Conservation (phyloP, 2,113 vertebrate species). For the Scophthalmus maximus region DNA sequence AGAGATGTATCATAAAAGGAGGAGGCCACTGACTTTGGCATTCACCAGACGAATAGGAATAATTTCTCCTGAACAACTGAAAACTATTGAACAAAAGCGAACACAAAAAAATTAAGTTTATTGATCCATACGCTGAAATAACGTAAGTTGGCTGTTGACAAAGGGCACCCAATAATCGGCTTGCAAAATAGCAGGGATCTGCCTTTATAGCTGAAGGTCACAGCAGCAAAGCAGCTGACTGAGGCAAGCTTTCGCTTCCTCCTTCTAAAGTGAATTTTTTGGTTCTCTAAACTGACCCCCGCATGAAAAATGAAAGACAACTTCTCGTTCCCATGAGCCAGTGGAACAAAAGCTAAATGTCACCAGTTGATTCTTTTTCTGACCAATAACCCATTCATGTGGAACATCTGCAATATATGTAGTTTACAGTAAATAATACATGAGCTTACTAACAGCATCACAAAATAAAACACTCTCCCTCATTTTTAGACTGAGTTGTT, state of each 20-base stretch:
- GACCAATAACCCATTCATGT: conserved; percentile 61
- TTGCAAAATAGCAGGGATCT: conserved; percentile 59
- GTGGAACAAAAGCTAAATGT: conserved; percentile 77
- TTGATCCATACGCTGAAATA: conserved; percentile 49
- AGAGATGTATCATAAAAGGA: not conserved
- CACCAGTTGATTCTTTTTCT: conserved; percentile 61
- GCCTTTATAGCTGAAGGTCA: conserved; percentile 70
- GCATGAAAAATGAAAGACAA: conserved; percentile 65
- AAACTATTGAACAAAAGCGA: conserved; percentile 21
- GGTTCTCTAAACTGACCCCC: conserved; percentile 44
- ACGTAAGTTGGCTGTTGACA: conserved; percentile 57
- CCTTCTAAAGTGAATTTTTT: conserved; percentile 48
- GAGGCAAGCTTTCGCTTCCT: conserved; percentile 43
- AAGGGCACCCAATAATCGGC: conserved; percentile 66
- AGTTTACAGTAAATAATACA: conserved; percentile 76
- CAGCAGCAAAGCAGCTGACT: conserved; percentile 29
- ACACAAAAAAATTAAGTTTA: conserved; percentile 54
- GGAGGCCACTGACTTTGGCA: not conserved
- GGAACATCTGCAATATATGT: conserved; percentile 59
- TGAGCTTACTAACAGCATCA: conserved; percentile 53
- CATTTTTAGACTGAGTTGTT: conserved; percentile 30
- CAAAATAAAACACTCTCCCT: not conserved
- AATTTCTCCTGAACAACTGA: conserved; percentile 11
- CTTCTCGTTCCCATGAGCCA: conserved; percentile 34
- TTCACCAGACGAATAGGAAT: conserved; percentile 13